Evolutionary conservation across 2,888 invertebrate genomes (phyloP).

Genomic region (Carterocephalus palaemon): DNA sequence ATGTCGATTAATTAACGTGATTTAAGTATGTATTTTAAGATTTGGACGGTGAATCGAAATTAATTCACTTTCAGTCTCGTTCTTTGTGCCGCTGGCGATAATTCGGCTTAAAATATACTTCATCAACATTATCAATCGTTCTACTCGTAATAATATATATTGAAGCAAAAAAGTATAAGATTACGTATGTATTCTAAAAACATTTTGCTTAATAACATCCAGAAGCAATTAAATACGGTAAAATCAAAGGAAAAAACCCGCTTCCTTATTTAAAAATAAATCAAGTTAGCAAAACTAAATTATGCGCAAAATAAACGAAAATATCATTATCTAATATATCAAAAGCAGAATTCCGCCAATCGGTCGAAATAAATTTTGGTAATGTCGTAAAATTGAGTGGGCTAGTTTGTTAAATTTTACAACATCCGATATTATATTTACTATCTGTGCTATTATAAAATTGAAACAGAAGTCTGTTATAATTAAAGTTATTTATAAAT

Average conservation of each 20-base stretch:
- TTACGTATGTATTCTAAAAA: neutral
- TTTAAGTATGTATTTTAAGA: too few relatives aligned
- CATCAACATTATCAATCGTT: too few relatives aligned
- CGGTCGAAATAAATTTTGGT: conserved; percentile 13
- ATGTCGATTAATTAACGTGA: too few relatives aligned
- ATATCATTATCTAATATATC: conserved; percentile 10
- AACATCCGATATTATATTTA: conserved; percentile 4
- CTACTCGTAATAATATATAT: too few relatives aligned
- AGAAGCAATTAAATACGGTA: conserved; percentile 9
- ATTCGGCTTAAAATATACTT: too few relatives aligned
- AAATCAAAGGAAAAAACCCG: conserved; percentile 3
- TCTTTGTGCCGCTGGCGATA: too few relatives aligned
- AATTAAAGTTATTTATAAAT: conserved; percentile 6
- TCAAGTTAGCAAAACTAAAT: conserved; percentile 2
- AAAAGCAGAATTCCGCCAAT: conserved; percentile 1
- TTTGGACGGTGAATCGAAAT: too few relatives aligned
- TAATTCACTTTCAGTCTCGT: too few relatives aligned
- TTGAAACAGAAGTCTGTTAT: conserved; percentile 1
- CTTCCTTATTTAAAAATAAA: conserved; percentile 13
- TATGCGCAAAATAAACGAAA: conserved; percentile 14
- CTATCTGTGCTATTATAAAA: conserved; percentile 7
- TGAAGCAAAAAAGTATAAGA: too few relatives aligned
- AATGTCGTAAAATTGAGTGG: conserved; percentile 9
- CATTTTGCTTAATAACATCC: conserved; percentile 7
- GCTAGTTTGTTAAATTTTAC: conserved; percentile 15